Conservation (phyloP, 2,888 invertebrate species). For the Blera fallax region DNA sequence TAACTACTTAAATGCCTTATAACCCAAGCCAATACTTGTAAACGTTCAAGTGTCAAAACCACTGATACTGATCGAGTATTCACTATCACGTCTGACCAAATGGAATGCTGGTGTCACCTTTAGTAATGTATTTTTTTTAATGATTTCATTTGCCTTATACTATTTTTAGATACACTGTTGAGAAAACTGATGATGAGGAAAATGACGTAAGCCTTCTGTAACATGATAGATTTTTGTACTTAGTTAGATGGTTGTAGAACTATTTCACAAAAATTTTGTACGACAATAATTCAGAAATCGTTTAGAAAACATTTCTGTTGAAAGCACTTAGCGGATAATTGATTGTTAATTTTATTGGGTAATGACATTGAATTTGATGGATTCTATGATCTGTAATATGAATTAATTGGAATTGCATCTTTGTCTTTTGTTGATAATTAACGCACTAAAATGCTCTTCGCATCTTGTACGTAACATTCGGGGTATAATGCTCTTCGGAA, state of each 20-base stretch:
- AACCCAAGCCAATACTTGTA: background rate
- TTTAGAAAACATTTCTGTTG: too few species aligned
- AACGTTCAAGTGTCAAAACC: slow-evolving; percentile 27
- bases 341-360: too few species aligned
- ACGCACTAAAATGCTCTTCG: too few species aligned
- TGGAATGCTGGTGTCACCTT: slow-evolving; percentile 46
- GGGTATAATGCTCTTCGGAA: too few species aligned
- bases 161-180: slow-evolving; percentile 39
- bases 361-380: too few species aligned
- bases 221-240: background rate
- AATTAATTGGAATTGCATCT: too few species aligned
- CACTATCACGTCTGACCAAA: slow-evolving; percentile 44
- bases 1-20: slow-evolving; percentile 26
- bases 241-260: background rate
- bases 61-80: slow-evolving; percentile 42
- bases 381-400: too few species aligned
- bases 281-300: background rate
- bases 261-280: background rate
- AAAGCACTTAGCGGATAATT: too few species aligned
- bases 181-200: slow-evolving; percentile 22
- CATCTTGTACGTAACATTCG: too few species aligned
- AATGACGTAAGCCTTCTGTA: slow-evolving; percentile 37
- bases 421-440: too few species aligned
- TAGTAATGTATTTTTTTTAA: background rate
- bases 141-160: slow-evolving; percentile 1